A percentile compares a stretch with the other conserved stretches of the same genome.
These are phyloP conservation scores for Corythucha ciliata DNA, from an alignment of 2,888 invertebrate genomes.

Conservation along the genomic window DNA sequence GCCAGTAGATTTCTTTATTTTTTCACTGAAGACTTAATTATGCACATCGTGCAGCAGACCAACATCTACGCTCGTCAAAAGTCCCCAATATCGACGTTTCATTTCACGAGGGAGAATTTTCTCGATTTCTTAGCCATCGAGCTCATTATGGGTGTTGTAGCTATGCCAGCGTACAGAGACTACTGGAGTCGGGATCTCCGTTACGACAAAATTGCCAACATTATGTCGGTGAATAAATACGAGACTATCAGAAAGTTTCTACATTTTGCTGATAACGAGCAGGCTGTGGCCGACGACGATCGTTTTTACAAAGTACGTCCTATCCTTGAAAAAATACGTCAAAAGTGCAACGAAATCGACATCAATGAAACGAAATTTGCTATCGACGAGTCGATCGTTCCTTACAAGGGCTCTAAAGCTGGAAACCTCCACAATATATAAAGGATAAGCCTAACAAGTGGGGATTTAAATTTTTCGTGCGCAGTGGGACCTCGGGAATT, in stretches of 20 bases:
- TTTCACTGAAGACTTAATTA: background rate
- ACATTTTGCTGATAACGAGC: constrained; percentile 1
- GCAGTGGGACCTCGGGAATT: constrained; percentile 38
- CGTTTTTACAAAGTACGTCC: background rate
- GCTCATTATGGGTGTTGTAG: background rate
- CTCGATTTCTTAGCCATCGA: background rate
- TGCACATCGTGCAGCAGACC: background rate
- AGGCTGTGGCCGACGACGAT: background rate
- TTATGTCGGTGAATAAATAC: constrained; percentile 3
- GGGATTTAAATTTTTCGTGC: constrained; percentile 39
- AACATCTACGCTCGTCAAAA: background rate
- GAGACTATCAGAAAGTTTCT: background rate
- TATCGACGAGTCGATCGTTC: constrained; percentile 33
- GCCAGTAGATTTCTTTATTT: constrained; percentile 6
- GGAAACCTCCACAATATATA: constrained; percentile 38
- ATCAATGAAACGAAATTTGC: background rate
- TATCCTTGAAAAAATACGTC: background rate
- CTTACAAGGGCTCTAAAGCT: constrained; percentile 38
- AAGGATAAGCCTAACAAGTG: constrained; percentile 39
- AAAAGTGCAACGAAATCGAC: background rate
- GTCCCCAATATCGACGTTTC: background rate
- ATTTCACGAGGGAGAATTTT: background rate
- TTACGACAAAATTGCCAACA: background rate
- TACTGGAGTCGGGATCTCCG: background rate
- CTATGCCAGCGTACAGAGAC: background rate